phyloP scores from a whole-genome alignment of 2,888 invertebrate species.

The Netelia melanura region DNA sequence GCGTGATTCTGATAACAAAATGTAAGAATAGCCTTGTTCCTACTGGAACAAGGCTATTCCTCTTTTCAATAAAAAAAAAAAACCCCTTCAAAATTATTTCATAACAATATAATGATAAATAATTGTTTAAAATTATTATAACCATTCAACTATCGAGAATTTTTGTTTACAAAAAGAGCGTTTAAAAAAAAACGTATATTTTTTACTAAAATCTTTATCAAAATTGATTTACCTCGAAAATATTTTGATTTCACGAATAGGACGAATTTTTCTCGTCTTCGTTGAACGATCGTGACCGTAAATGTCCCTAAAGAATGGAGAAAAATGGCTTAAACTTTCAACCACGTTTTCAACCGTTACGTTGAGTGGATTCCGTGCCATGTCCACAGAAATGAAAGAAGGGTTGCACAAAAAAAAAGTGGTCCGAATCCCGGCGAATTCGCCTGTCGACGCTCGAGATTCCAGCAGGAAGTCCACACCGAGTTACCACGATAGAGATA shows the following conservation, averaged over 20 bases:
- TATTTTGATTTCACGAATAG: too few relatives aligned
- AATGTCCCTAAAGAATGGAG: background rate
- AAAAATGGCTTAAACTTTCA: background rate
- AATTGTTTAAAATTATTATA: background rate
- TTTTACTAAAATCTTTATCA: too few relatives aligned
- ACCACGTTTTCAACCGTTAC: slow-evolving; percentile 3
- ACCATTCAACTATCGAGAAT: background rate
- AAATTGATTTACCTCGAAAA: too few relatives aligned
- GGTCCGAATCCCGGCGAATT: slow-evolving; percentile 43
- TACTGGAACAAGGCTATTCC: background rate
- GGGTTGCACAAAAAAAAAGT: slow-evolving; percentile 14
- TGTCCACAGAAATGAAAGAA: slow-evolving; percentile 21
- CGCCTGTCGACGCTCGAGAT: slow-evolving; percentile 34
- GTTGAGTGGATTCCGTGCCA: slow-evolving; percentile 33
- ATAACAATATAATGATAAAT: background rate
- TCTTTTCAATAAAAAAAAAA: background rate
- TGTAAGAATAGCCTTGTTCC: too few relatives aligned
- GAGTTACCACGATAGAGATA: slow-evolving; percentile 27
- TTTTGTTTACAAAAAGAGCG: background rate
- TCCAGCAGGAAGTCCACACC: slow-evolving; percentile 35
- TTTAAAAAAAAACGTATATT: background rate
- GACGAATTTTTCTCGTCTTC: background rate
- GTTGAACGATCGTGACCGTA: background rate
- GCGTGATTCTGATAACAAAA: background rate
- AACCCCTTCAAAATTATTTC: background rate